phyloP scores from a whole-genome alignment of 2,113 vertebrate species.

The Stictonetta naevosa region DNA sequence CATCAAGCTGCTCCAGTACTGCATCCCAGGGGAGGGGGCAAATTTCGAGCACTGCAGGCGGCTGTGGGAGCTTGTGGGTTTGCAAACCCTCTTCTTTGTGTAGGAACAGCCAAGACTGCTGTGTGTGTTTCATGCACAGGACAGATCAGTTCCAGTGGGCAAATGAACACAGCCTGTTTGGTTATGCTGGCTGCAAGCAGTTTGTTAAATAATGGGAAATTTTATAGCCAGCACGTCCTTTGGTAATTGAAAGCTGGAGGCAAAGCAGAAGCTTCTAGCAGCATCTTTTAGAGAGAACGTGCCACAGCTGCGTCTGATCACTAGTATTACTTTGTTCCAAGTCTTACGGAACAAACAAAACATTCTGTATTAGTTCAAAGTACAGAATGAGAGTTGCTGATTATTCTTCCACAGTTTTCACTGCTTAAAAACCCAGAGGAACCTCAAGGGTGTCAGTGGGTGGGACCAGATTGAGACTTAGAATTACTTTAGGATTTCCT shows the following conservation, averaged over 20 bases:
- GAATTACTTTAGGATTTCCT: neutral
- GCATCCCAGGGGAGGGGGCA: conserved; percentile 53
- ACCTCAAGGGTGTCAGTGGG: neutral
- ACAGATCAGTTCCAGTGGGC: neutral
- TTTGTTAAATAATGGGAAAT: neutral
- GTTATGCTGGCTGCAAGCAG: neutral
- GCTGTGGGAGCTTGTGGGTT: conserved; percentile 40
- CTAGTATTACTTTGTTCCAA: neutral
- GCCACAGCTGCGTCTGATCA: neutral
- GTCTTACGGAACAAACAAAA: neutral
- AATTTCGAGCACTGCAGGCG: neutral
- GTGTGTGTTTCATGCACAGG: neutral
- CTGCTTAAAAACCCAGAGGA: neutral
- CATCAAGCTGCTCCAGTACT: conserved; percentile 5
- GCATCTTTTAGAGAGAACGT: neutral
- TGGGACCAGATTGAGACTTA: neutral
- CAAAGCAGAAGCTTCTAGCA: conserved; percentile 6
- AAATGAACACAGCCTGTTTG: neutral
- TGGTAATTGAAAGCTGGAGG: neutral
- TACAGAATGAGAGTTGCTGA: neutral
- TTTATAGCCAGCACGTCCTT: neutral
- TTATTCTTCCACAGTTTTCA: neutral
- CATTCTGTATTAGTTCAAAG: neutral
- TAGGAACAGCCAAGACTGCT: neutral
- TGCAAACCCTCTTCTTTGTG: neutral